Base-by-base conservation (phyloP, 1,140 invertebrate genomes). In the Cotesia typhae region DNA sequence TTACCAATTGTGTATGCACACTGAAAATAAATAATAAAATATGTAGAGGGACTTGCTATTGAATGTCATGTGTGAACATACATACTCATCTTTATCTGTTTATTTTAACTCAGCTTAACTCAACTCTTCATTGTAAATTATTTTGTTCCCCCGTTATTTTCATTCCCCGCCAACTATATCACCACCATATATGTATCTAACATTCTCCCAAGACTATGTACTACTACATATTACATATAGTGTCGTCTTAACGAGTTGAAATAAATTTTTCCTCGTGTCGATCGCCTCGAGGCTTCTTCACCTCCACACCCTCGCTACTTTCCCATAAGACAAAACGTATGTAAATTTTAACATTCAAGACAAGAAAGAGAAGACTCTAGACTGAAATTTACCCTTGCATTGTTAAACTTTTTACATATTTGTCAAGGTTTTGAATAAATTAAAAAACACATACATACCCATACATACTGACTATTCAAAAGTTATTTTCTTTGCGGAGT, bases 21-120 rank as follows among this genome's bases (percentile, higher is more conserved):
- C 17, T 57, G 68, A 72, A 75, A 75, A 75, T 75, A 75, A 75
- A 75, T 75, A 75, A 73, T 53, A 71, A 72, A 57, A 70, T 70
- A 67, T 28, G 51, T 51, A 36, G 70, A 67, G 68, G 63, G 67
- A 47, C 60, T 53, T 47, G n/a, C 64, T 51, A 67, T 65, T 51
- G 53, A 38, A n/a, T 17, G 6, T 47, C 52, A 47, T 71, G 36
- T 51, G 37, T 57, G 60, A 65, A 38, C 28, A 41, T 55, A 55
- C 66, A 67, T 41, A 55, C 51, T 55, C 20, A 51, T 51, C 3
- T 53, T 52, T 67, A 20, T 67, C 17, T 67, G 51, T 36, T 52
- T 12, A 17, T 17, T 67, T 53, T 1, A 10, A 28, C 28, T 28
- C 28, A 28, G 51, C 9, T 52, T 12, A 17, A 14, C 52, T 53